Percentiles rank a stretch among this genome's conserved stretches.
Evolutionary conservation across 2,113 vertebrate genomes (phyloP).

Genomic region (Brienomyrus longianalis): DNA sequence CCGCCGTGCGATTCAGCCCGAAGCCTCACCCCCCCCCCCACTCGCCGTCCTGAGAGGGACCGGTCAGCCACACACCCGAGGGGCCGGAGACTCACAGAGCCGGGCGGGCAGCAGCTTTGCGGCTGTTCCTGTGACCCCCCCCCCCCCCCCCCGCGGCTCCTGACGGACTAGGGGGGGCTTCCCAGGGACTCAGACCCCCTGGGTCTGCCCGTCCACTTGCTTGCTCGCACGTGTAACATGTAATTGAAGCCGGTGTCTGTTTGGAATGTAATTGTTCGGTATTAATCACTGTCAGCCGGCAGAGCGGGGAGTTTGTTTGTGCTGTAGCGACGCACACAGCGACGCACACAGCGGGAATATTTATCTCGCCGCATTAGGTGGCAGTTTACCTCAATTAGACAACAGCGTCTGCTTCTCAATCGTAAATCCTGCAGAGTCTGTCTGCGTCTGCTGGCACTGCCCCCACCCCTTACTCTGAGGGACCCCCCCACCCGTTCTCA

Average conservation of each 20-base stretch:
- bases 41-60: not conserved
- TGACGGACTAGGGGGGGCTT: not conserved
- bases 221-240: not conserved
- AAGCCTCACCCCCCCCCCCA: not conserved
- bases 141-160: not conserved
- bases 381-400: conserved; percentile 18
- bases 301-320: conserved; percentile 8
- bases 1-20: not conserved
- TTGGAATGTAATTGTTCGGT: conserved; percentile 3
- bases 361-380: conserved; percentile 22
- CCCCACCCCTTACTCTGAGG: not conserved
- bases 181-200: not conserved
- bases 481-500: not conserved
- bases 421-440: not conserved
- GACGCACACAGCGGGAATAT: conserved; percentile 9
- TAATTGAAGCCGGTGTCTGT: conserved; percentile 21
- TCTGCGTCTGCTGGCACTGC: not conserved
- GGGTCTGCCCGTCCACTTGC: not conserved
- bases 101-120: not conserved
- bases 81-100: not conserved
- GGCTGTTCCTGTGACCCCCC: not conserved
- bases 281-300: conserved; percentile 20
- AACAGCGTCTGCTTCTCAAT: conserved; percentile 5
- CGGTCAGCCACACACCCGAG: not conserved
- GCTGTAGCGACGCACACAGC: not conserved